A percentile compares a stretch with the other conserved stretches of the same genome.
phyloP scores from a whole-genome alignment of 2,113 vertebrate species.

The Himantopus leucocephalus region DNA sequence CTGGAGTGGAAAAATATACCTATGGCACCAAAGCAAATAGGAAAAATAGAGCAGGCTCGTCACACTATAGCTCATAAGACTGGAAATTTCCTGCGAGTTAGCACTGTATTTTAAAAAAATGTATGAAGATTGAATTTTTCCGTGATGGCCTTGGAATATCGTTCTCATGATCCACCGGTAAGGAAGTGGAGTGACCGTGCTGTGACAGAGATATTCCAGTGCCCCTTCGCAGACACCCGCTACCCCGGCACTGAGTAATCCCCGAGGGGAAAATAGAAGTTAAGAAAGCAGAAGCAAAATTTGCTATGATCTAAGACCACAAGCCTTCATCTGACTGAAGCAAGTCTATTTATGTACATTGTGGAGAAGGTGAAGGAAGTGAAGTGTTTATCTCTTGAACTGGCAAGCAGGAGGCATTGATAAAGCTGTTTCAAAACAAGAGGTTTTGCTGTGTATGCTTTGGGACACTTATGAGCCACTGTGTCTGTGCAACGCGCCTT shows the following conservation, averaged over 20 bases:
- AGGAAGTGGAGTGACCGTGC: background rate
- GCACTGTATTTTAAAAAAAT: background rate
- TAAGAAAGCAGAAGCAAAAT: constrained; percentile 68
- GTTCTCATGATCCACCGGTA: constrained; percentile 28
- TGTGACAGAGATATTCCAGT: constrained; percentile 57
- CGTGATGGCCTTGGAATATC: constrained; percentile 39
- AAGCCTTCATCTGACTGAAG: constrained; percentile 42
- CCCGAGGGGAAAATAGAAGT: constrained; percentile 57
- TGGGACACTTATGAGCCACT: background rate
- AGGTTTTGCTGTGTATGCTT: background rate
- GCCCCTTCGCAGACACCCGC: constrained; percentile 29
- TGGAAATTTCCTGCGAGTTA: constrained; percentile 43
- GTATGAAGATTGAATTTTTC: constrained; percentile 28
- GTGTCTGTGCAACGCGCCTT: background rate
- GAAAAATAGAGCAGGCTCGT: constrained; percentile 30
- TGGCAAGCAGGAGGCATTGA: background rate
- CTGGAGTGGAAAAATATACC: constrained; percentile 36
- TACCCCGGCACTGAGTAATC: constrained; percentile 53
- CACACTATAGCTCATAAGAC: background rate
- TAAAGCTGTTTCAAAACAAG: background rate
- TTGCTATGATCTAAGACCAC: constrained; percentile 2
- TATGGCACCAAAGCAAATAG: background rate
- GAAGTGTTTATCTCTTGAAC: constrained; percentile 36
- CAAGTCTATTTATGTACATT: constrained; percentile 33
- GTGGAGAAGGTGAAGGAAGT: constrained; percentile 60